Percentiles rank a stretch among this genome's conserved stretches.
phyloP scores from a whole-genome alignment of 2,113 vertebrate genomes.

The Climacteris rufus region DNA sequence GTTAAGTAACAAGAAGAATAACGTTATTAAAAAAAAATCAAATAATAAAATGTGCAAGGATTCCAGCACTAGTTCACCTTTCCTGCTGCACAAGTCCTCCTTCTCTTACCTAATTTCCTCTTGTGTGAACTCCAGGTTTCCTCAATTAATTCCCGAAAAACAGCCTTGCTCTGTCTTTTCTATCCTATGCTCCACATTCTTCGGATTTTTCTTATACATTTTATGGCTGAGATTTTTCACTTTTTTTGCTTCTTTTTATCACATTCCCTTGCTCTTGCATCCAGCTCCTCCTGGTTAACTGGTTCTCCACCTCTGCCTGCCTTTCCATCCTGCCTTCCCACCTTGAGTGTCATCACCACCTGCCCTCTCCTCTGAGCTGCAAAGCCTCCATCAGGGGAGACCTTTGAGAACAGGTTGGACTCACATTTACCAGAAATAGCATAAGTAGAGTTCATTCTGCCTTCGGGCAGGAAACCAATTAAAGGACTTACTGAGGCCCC shows the following conservation, averaged over 20 bases:
- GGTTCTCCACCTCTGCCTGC: background rate
- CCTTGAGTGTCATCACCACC: background rate
- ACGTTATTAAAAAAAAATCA: background rate
- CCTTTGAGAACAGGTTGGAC: background rate
- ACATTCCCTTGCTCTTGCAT: background rate
- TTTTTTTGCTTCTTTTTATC: background rate
- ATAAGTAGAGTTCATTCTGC: background rate
- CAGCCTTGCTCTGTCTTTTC: background rate
- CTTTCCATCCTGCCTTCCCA: background rate
- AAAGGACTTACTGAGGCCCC: constrained; percentile 1
- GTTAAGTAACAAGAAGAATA: background rate
- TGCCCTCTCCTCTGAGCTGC: background rate
- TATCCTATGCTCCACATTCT: background rate
- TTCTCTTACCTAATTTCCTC: background rate
- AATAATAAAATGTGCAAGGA: background rate
- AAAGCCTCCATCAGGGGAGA: background rate
- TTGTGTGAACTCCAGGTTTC: background rate
- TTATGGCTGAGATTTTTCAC: background rate
- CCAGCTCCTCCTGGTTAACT: background rate
- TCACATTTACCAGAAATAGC: constrained; percentile 36
- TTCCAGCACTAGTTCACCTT: background rate
- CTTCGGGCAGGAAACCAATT: constrained; percentile 36
- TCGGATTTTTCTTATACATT: background rate
- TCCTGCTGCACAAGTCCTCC: background rate
- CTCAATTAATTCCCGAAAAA: background rate